Evolutionary conservation across 2,113 vertebrate genomes (phyloP).

Genomic region (Gobio gobio): DNA sequence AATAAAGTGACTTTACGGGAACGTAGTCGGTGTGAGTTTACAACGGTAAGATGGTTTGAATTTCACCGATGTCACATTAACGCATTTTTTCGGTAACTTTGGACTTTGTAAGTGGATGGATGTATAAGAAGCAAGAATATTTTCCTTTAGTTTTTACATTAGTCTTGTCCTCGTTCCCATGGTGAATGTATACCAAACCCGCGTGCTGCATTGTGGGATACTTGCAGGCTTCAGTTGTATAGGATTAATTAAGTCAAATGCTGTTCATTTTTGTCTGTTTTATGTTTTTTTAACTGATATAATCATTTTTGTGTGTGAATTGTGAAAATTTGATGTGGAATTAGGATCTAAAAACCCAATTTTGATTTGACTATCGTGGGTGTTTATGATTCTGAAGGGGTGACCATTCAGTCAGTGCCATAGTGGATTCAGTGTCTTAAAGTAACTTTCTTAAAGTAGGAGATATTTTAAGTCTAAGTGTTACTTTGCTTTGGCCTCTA

Average conservation of each 20-base stretch:
- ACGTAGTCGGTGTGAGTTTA: conserved; percentile 25
- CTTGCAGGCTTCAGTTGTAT: neutral
- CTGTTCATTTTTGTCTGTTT: neutral
- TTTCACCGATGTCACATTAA: conserved; percentile 26
- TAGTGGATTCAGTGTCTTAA: neutral
- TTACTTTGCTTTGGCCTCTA: neutral
- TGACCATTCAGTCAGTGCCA: neutral
- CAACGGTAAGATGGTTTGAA: conserved; percentile 47
- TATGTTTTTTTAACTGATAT: neutral
- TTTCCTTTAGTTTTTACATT: conserved; percentile 46
- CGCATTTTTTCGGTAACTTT: no score
- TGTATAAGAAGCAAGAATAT: conserved; percentile 38
- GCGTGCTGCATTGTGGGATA: conserved; percentile 26
- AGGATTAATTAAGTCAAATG: neutral
- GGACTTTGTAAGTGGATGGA: neutral
- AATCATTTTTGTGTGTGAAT: neutral
- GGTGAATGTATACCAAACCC: conserved; percentile 68
- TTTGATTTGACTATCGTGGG: neutral
- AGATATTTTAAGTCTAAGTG: neutral
- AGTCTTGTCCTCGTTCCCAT: conserved; percentile 73
- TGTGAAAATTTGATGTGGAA: no score
- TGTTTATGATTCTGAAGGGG: neutral
- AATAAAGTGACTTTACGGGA: neutral
- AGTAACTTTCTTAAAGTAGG: neutral
- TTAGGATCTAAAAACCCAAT: neutral